Base-by-base conservation (phyloP, 1,140 invertebrate genomes). In the Papilio aristodemus region DNA sequence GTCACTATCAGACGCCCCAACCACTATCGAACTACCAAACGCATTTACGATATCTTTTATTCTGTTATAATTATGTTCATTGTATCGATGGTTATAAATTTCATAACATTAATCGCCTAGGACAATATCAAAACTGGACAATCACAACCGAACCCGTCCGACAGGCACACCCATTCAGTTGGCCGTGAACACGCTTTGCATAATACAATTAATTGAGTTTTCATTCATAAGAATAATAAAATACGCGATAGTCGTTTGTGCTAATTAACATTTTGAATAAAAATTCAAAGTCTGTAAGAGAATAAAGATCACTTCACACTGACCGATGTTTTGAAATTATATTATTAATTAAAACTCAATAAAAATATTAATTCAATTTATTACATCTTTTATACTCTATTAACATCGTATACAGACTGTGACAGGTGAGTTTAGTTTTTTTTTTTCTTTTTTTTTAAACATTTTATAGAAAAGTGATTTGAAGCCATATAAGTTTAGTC, bases 181-280 rank as follows among this genome's bases (percentile, higher is more conserved):
- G 62, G 39, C 22, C 62, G 17, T 64, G 39, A 64, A 64, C 14
- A 62, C 32, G 59, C 1, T 19, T 62, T 11, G 32, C 14, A 62
- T 43, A 25, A 25, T 43, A 43, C 62, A 43, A 27, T 43, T 43
- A 64, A 64, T 43, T 38, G 37, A 43, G 1, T 64, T 64, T 64
- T 43, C 62, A 64, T 64, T 64, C 62, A 64, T 64, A 64, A 64
- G 62, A 41, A 43, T 64, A 64, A 64, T 64, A 64, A 64, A 62
- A 64, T 64, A 64, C 62, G 14, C 59, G 62, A 64, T 64, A 25
- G 38, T 39, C 37, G 19, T 22, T 38, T 37, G 11, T 57, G 39
- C n/a, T 41, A 43, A 64, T 64, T 64, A 64, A 43, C 62, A 64
- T 64, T 54, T 54, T 25, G 17, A 64, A 38, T 64, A 43, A 64